A percentile compares a stretch with the other conserved stretches of the same genome.
Conservation (phyloP, 2,888 invertebrate species). For the Temnothorax unifasciatus region DNA sequence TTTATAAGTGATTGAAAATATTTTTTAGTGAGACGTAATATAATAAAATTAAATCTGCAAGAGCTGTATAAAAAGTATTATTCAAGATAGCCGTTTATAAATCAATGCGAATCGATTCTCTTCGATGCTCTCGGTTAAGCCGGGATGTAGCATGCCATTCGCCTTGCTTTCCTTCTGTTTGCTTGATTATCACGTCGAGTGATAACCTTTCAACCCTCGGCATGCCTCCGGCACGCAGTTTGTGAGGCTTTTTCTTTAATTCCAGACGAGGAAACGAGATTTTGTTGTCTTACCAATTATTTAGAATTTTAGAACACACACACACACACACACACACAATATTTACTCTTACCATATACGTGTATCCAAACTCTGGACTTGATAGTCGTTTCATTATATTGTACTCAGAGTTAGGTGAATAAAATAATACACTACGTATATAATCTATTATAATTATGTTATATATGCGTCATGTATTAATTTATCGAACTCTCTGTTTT, state of each 20-base stretch:
- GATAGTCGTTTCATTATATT: not conserved
- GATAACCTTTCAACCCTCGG: slow-evolving; percentile 67
- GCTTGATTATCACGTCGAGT: slow-evolving; percentile 42
- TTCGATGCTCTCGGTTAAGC: slow-evolving; percentile 44
- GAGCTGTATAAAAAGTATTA: not conserved
- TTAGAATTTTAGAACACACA: not conserved
- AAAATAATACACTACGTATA: not conserved
- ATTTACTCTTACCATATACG: not conserved
- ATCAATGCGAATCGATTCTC: slow-evolving; percentile 37
- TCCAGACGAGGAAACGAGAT: slow-evolving; percentile 34
- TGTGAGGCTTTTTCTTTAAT: slow-evolving; percentile 33
- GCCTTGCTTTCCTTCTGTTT: slow-evolving; percentile 59
- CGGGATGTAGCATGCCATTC: slow-evolving; percentile 28
- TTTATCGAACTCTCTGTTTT: not conserved
- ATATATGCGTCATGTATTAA: not conserved
- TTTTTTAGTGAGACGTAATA: not conserved
- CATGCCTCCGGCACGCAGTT: slow-evolving; percentile 42
- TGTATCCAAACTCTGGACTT: not conserved
- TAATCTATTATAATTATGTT: not conserved
- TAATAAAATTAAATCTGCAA: slow-evolving; percentile 4
- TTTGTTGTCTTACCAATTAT: slow-evolving; percentile 35
- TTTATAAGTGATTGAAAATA: slow-evolving; percentile 9
- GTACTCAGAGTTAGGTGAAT: not conserved
- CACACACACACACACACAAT: not conserved
- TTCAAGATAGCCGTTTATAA: slow-evolving; percentile 24